Conservation (phyloP, 2,888 invertebrate species). For the Hydropsyche betteni region DNA sequence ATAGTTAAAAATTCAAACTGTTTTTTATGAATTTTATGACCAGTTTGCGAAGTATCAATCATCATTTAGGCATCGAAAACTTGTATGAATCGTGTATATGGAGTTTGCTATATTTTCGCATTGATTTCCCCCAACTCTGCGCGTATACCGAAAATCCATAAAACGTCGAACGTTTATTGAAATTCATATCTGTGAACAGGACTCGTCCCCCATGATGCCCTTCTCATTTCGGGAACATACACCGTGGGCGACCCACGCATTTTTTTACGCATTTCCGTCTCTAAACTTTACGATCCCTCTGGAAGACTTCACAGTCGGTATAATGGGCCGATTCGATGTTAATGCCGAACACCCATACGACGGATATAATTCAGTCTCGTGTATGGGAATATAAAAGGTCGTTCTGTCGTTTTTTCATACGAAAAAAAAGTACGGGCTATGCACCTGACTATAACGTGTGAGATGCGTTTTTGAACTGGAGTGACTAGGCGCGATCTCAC, state of each 20-base stretch:
- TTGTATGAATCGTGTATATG: no score
- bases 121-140: neutral
- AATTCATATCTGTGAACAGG: conserved; percentile 23
- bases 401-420: neutral
- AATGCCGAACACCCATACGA: conserved; percentile 46
- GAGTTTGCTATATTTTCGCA: no score
- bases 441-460: no score
- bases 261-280: conserved; percentile 44
- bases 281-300: conserved; percentile 39
- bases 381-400: conserved; percentile 46
- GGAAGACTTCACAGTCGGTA: conserved; percentile 40
- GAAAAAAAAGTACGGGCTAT: neutral
- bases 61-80: no score
- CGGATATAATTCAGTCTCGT: conserved; percentile 40
- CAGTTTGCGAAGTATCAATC: no score
- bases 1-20: no score
- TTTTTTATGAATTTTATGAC: no score
- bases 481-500: neutral
- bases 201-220: neutral
- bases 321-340: conserved; percentile 44
- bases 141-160: neutral
- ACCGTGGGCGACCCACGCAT: conserved; percentile 35
- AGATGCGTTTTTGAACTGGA: no score
- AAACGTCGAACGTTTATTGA: conserved; percentile 28
- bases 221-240: neutral